phyloP scores from a whole-genome alignment of 92 coral and sea anemone genomes.

The Virgularia gustaviana region DNA sequence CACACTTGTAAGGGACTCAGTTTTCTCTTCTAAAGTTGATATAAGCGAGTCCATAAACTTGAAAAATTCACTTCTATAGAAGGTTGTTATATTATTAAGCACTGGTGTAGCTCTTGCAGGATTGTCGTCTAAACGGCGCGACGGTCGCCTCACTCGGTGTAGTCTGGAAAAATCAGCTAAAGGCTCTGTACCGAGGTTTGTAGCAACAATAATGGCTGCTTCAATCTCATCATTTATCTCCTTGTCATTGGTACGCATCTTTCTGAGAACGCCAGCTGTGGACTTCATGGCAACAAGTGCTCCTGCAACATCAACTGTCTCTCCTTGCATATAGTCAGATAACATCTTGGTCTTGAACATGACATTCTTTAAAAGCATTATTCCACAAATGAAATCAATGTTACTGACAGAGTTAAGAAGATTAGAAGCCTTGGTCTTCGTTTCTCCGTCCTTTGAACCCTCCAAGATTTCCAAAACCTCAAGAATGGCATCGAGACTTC shows the following conservation, averaged over 20 bases:
- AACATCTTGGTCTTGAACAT: conserved; percentile 13
- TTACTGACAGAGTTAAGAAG: conserved; percentile 9
- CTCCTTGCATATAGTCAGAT: neutral
- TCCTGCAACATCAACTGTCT: too few species aligned
- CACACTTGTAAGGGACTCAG: conserved; percentile 21
- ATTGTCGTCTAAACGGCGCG: conserved; percentile 28
- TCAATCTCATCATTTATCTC: conserved; percentile 27
- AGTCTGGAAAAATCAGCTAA: conserved; percentile 5
- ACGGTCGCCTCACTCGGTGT: conserved; percentile 9
- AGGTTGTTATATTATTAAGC: conserved; percentile 14
- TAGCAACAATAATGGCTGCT: conserved; percentile 25
- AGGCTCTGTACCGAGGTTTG: conserved; percentile 18
- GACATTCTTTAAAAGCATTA: conserved; percentile 21
- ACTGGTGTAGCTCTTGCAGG: conserved; percentile 26
- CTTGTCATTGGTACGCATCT: conserved; percentile 9
- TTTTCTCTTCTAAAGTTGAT: conserved; percentile 5
- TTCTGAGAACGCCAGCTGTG: conserved; percentile 13
- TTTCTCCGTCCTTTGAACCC: conserved; percentile 15
- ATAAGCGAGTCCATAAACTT: conserved; percentile 19
- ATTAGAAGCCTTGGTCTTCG: conserved; percentile 16
- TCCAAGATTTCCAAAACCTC: conserved; percentile 2
- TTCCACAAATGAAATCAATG: conserved; percentile 17
- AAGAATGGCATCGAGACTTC: conserved; percentile 20
- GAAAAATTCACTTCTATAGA: conserved; percentile 15
- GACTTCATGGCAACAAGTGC: conserved; percentile 8